Evolutionary conservation across 2,113 vertebrate genomes (phyloP).

Genomic region (Puntigrus tetrazona): DNA sequence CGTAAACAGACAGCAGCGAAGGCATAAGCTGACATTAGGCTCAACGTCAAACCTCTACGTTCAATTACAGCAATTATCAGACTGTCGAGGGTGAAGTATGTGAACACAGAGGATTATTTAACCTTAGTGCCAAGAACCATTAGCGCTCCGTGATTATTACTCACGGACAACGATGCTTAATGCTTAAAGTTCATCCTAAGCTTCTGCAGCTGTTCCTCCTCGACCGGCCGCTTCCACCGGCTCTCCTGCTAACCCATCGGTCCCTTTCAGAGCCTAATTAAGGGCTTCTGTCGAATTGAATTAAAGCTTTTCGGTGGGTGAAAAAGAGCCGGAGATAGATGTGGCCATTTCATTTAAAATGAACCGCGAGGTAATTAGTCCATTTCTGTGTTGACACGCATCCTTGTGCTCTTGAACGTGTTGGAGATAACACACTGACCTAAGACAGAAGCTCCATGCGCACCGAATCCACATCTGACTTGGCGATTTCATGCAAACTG

Average conservation of each 20-base stretch:
- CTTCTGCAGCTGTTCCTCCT: not conserved
- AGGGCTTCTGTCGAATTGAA: slow-evolving; percentile 38
- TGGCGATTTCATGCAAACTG: not conserved
- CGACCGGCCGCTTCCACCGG: not conserved
- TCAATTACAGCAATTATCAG: not conserved
- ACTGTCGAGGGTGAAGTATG: not conserved
- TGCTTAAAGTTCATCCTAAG: slow-evolving; percentile 4
- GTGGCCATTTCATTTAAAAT: slow-evolving; percentile 15
- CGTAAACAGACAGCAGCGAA: not conserved
- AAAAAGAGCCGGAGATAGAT: slow-evolving; percentile 4
- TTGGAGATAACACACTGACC: not conserved
- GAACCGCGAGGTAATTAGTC: not conserved
- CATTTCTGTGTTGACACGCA: not conserved
- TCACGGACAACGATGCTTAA: slow-evolving; percentile 17
- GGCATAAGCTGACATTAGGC: not conserved
- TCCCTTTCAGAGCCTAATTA: slow-evolving; percentile 50
- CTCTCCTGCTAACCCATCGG: slow-evolving; percentile 27
- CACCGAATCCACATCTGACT: not conserved
- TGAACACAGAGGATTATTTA: not conserved
- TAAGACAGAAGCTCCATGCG: no score
- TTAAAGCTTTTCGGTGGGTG: slow-evolving; percentile 16
- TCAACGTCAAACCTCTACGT: not conserved
- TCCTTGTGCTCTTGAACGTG: not conserved
- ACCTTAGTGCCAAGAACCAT: slow-evolving; percentile 22
- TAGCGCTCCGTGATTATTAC: slow-evolving; percentile 42